phyloP scores from a whole-genome alignment of 2,888 invertebrate species.

The Calliphora vomitoria region DNA sequence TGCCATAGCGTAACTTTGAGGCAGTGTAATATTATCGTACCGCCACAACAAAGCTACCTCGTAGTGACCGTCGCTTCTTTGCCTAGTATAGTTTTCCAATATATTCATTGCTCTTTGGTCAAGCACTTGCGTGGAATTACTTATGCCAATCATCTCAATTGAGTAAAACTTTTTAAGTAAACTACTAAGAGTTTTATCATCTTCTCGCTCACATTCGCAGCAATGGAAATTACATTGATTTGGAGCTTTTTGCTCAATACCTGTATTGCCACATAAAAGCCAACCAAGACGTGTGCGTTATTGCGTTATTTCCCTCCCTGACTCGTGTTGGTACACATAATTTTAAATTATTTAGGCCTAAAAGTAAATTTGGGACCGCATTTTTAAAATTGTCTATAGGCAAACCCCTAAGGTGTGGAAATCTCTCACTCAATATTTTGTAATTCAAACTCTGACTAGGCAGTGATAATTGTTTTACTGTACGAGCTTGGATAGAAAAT shows the following conservation, averaged over 20 bases:
- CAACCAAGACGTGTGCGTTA: conserved; percentile 35
- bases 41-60: conserved; percentile 43
- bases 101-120: conserved; percentile 15
- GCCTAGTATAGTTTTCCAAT: conserved; percentile 16
- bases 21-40: conserved; percentile 13
- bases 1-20: conserved; percentile 54
- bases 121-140: not conserved
- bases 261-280: conserved; percentile 16
- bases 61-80: conserved; percentile 29
- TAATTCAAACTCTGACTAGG: conserved; percentile 25
- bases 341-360: conserved; percentile 61
- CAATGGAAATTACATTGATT: conserved; percentile 11
- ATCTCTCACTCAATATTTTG: not conserved
- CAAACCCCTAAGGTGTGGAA: conserved; percentile 17
- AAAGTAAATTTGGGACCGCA: conserved; percentile 49
- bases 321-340: conserved; percentile 36
- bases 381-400: conserved; percentile 25
- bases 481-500: conserved; percentile 8
- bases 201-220: conserved; percentile 29
- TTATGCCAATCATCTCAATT: conserved; percentile 26
- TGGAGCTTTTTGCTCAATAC: not conserved
- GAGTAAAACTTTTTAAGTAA: conserved; percentile 27
- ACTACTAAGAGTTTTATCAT: not conserved
- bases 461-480: conserved; percentile 29
- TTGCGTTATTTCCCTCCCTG: not conserved